Conservation (phyloP, 2,888 invertebrate genomes). For the Micoletzkya japonica region DNA sequence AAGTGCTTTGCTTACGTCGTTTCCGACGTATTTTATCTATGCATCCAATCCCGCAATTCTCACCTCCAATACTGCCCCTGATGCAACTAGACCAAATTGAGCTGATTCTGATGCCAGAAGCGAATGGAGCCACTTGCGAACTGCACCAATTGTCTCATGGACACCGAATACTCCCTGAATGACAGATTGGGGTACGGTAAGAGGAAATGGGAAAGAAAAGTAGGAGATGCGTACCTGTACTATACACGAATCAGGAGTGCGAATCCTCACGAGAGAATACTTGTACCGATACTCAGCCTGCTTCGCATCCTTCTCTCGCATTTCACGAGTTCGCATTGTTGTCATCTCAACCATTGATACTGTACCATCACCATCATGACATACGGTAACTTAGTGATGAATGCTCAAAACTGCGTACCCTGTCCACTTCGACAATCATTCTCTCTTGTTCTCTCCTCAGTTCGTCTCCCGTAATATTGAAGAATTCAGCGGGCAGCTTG, state of each 20-base stretch:
- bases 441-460: conserved; percentile 65
- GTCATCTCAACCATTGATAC: conserved; percentile 69
- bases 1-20: too few relatives aligned
- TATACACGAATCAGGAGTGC: conserved; percentile 75
- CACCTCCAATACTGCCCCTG: too few relatives aligned
- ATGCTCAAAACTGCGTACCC: conserved; percentile 29
- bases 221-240: conserved; percentile 54
- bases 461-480: conserved; percentile 79
- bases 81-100: conserved; percentile 47
- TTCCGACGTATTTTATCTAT: too few relatives aligned
- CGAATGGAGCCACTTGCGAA: conserved; percentile 45
- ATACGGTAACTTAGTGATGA: neutral
- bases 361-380: neutral
- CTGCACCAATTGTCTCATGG: conserved; percentile 43
- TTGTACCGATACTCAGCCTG: conserved; percentile 81
- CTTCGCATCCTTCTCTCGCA: conserved; percentile 86
- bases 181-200: neutral
- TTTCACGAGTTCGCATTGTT: conserved; percentile 87
- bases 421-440: conserved; percentile 43
- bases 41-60: neutral
- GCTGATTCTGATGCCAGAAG: conserved; percentile 29
- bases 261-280: conserved; percentile 81
- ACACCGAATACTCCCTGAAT: conserved; percentile 54
- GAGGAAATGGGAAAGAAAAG: neutral
- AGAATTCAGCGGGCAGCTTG: conserved; percentile 83